Base-by-base conservation (phyloP, 2,888 invertebrate species). In the Antitype chi region DNA sequence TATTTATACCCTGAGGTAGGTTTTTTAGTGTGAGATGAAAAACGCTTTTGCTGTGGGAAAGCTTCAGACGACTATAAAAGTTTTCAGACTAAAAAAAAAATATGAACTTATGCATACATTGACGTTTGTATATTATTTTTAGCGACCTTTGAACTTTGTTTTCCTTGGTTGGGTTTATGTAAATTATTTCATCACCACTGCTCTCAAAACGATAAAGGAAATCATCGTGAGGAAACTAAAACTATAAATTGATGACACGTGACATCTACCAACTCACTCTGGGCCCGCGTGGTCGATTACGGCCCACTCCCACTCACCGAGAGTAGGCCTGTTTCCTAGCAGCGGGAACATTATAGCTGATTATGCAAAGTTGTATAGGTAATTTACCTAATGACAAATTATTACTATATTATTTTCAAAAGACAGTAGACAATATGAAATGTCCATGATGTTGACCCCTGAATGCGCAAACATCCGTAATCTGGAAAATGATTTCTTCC, bases 1-100 rank as follows among this genome's bases (percentile, higher is more conserved):
- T 80, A 85, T 82, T 78, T 85, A 86, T 84, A 70, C 28, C 20
- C 55, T 52, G 57, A n/a, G 71, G 64, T 57, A 59, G 71, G 64
- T 57, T 55, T 28, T 63, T 72, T 53, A 52, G 38, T 66, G 52
- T 17, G 53, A 69, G 52, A 77, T 59, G 52, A 38, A 79, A 70
- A 47, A 78, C 52, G 2, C n/a, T 20, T 67, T 25, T 64, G 52
- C 32, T 15, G 70, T 83, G 47, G 15, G 52, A 78, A 78, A 67
- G 23, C 1, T 59, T 70, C 6, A 43, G 20, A 9, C 0, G 25
- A 32, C 0, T 64, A 17, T 47, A n/a, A 53, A 38, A 62, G 5
- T 1, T 38, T 53, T 25, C 6, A 15, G 1, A n/a, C 3, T 62
- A 11, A 55, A 73, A 38, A 38, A 43, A 28, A 13, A 13, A 2